Evolutionary conservation across 2,888 invertebrate species (phyloP), one percentile per base, ranked within the genome.

Genomic region (Cosmorhoe ocellata): DNA sequence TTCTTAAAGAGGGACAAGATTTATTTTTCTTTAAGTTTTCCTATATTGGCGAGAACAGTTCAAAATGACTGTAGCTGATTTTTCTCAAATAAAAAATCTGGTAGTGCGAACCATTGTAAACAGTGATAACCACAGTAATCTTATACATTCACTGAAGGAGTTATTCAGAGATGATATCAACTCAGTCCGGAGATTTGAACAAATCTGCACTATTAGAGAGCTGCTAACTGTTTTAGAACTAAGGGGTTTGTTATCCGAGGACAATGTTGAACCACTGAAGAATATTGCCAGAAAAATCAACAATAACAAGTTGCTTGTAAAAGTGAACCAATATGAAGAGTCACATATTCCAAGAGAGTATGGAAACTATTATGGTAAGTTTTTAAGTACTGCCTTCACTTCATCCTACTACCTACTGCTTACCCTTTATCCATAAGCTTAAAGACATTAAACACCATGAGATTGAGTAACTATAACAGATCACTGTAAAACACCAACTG

Each of bases 131-230:
- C 76, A 83, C 49, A 66, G 58, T 43, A 63, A 74, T 50, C 58
- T 83, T 51, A 47, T 89, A 28, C 66, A 65, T 46, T 66, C 63
- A 10, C 50, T 89, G 45, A 90, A 88, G 66, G 78, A 78, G 30
- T 56, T 77, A 26, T 89, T 79, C 52, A 74, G 61, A 58, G 74
- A 75, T 22, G 75, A 71, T 10, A 87, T 90, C 36, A 87, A 89
- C 59, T 90, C 89, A 1, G 67, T 76, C 1, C 74, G 89, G 59
- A 71, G 80, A 57, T 82, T 67, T 58, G 89, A 89, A 65, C 65
- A 78, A 62, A 80, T 88, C 27, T 68, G 52, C 13, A 77, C 73
- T 3, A 71, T 86, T 38, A 71, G 79, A 3, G 68, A 88, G 28
- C 66, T 90, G 27, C 51, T 90, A 5, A 72, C 66, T 14, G 62